Evolutionary conservation across 2,113 vertebrate genomes (phyloP), one percentile per base, ranked within the genome.

Genomic region (Bombycilla garrulus): DNA sequence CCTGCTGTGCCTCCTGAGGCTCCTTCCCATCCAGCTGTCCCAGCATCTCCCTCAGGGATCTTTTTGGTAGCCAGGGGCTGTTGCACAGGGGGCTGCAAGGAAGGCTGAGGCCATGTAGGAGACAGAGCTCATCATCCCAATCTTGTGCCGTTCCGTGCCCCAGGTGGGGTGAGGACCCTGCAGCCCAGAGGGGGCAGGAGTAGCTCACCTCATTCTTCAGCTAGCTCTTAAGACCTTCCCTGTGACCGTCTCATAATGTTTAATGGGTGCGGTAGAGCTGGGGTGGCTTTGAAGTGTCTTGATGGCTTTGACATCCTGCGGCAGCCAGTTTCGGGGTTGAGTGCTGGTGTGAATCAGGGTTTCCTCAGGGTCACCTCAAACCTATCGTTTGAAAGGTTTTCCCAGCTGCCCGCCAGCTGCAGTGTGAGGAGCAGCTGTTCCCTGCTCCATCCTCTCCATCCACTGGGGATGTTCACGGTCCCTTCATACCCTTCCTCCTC

Each of bases 331-430:
- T 76, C 0, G 1, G 87, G 50, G 18, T n/a, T 57, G 65, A 38
- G 66, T 36, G 50, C 58, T 61, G 76, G n/a, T 3, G 4, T 78
- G 70, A 84, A 44, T 79, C 81, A 67, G 24, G 57, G 40, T 57
- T 91, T 91, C 66, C 90, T 94, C 25, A 3, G 2, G 88, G 45
- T 92, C 66, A 36, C 60, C 80, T 69, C 76, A 80, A 53, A 86
- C 71, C 57, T 64, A 7, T 57, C 0, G 1, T 85, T 85, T 71
- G 65, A 81, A 85, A 92, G 78, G 73, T 85, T 78, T 87, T 42
- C 14, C 36, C 24, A 21, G 61, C 84, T 81, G 67, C 36, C 45
- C 0, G 0, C 70, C 70, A 85, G 79, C 28, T 60, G 36, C 2
- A 2, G 22, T 51, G 44, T 0, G 9, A 91, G 51, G 57, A 92